Evolutionary conservation across 2,797 vertebrate species (phyloP).

Genomic region (Danionella dracula): DNA sequence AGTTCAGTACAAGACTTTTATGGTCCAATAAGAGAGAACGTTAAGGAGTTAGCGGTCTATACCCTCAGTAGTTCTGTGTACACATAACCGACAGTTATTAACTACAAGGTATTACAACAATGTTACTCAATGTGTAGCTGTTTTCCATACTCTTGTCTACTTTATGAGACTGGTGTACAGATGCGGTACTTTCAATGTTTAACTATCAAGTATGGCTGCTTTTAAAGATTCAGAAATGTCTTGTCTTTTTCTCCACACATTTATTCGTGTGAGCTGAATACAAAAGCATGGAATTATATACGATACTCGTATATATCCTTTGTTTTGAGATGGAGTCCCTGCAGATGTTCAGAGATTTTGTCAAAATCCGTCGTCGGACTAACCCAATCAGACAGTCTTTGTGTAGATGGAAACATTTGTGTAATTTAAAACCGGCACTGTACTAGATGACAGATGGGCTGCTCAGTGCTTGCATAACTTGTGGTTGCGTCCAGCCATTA

Average conservation of each 20-base stretch:
- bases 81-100: constrained; percentile 16
- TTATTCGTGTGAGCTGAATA: background rate
- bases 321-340: constrained; percentile 1
- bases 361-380: background rate
- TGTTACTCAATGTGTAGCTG: constrained; percentile 15
- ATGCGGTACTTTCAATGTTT: background rate
- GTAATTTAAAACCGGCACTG: constrained; percentile 28
- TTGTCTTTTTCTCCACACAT: background rate
- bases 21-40: background rate
- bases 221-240: background rate
- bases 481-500: constrained; percentile 19
- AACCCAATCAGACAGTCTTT: constrained; percentile 2
- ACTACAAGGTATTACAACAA: constrained; percentile 9
- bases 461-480: constrained; percentile 30
- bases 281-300: background rate
- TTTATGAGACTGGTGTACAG: constrained; percentile 25
- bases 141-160: constrained; percentile 27
- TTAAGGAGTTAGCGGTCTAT: background rate
- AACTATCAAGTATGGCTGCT: background rate
- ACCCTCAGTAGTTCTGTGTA: constrained; percentile 13
- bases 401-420: constrained; percentile 26
- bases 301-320: background rate
- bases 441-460: constrained; percentile 45
- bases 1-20: constrained; percentile 26
- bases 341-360: constrained; percentile 9